A percentile compares a stretch with the other conserved stretches of the same genome.
Evolutionary conservation across 2,888 invertebrate species (phyloP).

Genomic region (Cynaeus angustus): DNA sequence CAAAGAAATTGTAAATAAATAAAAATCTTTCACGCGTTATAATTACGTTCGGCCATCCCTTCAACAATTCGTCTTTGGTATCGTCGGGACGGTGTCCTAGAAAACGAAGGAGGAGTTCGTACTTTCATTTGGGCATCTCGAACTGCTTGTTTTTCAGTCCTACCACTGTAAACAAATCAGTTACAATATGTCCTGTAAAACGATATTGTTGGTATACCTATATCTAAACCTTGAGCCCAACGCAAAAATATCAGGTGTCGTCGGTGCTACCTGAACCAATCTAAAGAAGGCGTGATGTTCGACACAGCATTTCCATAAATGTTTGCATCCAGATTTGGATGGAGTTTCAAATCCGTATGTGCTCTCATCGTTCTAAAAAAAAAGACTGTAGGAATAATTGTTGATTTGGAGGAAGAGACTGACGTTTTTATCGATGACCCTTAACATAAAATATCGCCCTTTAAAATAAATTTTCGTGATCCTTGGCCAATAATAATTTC

Average conservation of each 20-base stretch:
- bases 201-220: slow-evolving; percentile 73
- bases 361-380: slow-evolving; percentile 88
- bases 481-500: slow-evolving; percentile 98
- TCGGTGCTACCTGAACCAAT: slow-evolving; percentile 87
- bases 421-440: slow-evolving; percentile 96
- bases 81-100: slow-evolving; percentile 78
- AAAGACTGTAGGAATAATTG: background rate
- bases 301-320: slow-evolving; percentile 96
- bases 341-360: slow-evolving; percentile 98
- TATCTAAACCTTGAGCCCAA: slow-evolving; percentile 86
- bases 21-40: slow-evolving; percentile 10
- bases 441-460: slow-evolving; percentile 96
- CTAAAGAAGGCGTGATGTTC: slow-evolving; percentile 97
- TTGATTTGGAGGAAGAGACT: slow-evolving; percentile 68
- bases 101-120: slow-evolving; percentile 76
- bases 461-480: slow-evolving; percentile 98
- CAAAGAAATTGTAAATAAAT: slow-evolving; percentile 3
- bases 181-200: background rate
- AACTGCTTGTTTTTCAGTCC: slow-evolving; percentile 77
- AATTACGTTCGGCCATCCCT: slow-evolving; percentile 46
- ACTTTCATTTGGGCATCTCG: slow-evolving; percentile 72
- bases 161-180: slow-evolving; percentile 70
- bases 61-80: slow-evolving; percentile 75
- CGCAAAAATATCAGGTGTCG: slow-evolving; percentile 84
- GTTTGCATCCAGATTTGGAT: slow-evolving; percentile 93